Percentiles rank a stretch among this genome's conserved stretches.
These are phyloP conservation scores for Brienomyrus brachyistius DNA, from an alignment of 2,113 vertebrate genomes.

Conservation along the genomic window DNA sequence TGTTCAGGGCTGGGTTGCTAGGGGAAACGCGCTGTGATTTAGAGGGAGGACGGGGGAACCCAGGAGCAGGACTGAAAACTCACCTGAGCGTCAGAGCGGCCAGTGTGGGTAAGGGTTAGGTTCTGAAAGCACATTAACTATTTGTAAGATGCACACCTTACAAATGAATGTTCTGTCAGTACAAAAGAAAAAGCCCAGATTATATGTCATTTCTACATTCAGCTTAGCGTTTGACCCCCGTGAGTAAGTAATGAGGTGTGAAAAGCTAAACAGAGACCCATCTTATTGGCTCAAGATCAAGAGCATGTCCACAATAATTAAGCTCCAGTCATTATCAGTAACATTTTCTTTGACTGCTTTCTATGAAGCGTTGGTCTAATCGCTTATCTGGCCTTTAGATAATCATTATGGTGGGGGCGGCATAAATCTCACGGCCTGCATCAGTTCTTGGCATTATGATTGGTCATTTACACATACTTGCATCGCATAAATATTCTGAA, in stretches of 20 bases:
- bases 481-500: neutral
- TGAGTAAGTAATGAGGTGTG: neutral
- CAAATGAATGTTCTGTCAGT: neutral
- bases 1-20: constrained; percentile 15
- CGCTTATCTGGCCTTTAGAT: neutral
- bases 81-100: neutral
- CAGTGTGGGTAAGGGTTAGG: neutral
- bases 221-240: neutral
- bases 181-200: neutral
- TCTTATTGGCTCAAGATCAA: neutral
- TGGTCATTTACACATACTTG: neutral
- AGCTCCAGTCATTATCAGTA: neutral
- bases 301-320: neutral
- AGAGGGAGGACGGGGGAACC: neutral
- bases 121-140: neutral
- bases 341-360: neutral
- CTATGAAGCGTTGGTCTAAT: neutral
- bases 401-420: neutral
- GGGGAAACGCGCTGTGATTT: constrained; percentile 1
- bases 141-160: neutral
- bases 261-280: neutral
- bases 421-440: neutral
- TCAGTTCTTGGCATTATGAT: neutral
- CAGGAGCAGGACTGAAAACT: neutral
- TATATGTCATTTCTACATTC: neutral